These are phyloP conservation scores for Oscheius sp. DNA, from an alignment of 2,888 invertebrate species.

Conservation along the genomic window DNA sequence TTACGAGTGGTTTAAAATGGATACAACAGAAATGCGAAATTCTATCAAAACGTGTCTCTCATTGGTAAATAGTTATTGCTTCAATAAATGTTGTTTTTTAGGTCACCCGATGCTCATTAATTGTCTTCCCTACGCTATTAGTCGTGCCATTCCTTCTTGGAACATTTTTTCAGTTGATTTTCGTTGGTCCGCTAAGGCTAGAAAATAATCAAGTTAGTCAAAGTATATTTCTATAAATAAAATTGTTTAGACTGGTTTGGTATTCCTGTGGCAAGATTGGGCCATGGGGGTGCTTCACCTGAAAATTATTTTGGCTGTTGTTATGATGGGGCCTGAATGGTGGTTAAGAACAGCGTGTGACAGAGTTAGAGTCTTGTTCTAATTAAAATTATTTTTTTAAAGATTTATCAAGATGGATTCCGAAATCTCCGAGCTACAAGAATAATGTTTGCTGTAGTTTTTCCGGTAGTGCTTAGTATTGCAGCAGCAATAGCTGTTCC, in stretches of 20 bases:
- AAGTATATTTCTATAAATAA: constrained; percentile 71
- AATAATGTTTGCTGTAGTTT: constrained; percentile 81
- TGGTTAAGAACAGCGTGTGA: constrained; percentile 92
- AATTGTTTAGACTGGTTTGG: constrained; percentile 75
- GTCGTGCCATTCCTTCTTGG: constrained; percentile 91
- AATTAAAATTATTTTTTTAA: constrained; percentile 33
- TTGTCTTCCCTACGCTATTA: constrained; percentile 80
- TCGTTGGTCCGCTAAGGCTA: constrained; percentile 88
- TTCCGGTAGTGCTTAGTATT: constrained; percentile 87
- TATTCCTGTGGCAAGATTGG: constrained; percentile 84
- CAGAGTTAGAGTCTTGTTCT: constrained; percentile 73
- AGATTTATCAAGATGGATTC: constrained; percentile 89
- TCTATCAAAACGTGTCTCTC: constrained; percentile 13
- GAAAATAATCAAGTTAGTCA: constrained; percentile 73
- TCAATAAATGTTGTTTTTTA: constrained; percentile 10
- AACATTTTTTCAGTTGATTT: constrained; percentile 85
- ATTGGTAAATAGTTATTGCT: background rate
- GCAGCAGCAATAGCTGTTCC: constrained; percentile 90
- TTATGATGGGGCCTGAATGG: constrained; percentile 95
- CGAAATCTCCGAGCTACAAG: constrained; percentile 89
- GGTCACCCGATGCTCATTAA: constrained; percentile 74
- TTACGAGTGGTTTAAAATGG: constrained; percentile 87
- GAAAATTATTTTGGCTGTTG: constrained; percentile 93
- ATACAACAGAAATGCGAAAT: constrained; percentile 72
- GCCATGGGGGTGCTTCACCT: constrained; percentile 95